Evolutionary conservation across 64 coral and sea anemone genomes (phyloP).

Genomic region (Platygyra sinensis): DNA sequence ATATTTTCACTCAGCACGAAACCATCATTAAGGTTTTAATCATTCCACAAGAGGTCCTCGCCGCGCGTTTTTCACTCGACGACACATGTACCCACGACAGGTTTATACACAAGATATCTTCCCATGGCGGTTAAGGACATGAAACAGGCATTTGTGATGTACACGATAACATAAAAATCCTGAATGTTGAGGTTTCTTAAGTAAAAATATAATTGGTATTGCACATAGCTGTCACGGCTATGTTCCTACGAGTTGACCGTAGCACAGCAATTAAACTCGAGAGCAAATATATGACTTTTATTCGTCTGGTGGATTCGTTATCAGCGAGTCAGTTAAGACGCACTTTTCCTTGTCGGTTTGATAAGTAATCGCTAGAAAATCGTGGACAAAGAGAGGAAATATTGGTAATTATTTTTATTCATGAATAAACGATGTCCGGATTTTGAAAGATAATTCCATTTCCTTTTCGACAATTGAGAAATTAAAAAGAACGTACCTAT

Average conservation of each 20-base stretch:
- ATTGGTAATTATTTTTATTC: constrained; percentile 3
- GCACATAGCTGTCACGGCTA: not conserved
- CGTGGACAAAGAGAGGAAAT: not conserved
- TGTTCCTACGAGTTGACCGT: not conserved
- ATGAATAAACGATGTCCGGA: not conserved
- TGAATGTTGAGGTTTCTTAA: constrained; percentile 23
- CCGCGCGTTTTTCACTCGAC: not conserved
- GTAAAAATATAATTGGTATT: constrained; percentile 5
- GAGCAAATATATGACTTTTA: not conserved
- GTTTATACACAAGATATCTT: not conserved
- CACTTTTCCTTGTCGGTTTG: not conserved
- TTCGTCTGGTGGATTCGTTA: not conserved
- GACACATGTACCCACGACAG: not conserved
- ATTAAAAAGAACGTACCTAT: not conserved
- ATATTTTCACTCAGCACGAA: constrained; percentile 44
- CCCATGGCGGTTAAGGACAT: not conserved
- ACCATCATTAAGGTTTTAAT: constrained; percentile 33
- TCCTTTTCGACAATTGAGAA: not conserved
- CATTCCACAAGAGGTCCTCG: constrained; percentile 4
- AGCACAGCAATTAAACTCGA: not conserved
- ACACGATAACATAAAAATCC: not conserved
- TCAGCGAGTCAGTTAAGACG: not conserved
- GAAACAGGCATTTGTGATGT: constrained; percentile 14
- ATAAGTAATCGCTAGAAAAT: not conserved
- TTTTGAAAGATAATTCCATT: not conserved